Percentiles rank a stretch among this genome's conserved stretches.
Conservation (phyloP, 2,888 invertebrate species). For the Synanthedon andrenaeformis region DNA sequence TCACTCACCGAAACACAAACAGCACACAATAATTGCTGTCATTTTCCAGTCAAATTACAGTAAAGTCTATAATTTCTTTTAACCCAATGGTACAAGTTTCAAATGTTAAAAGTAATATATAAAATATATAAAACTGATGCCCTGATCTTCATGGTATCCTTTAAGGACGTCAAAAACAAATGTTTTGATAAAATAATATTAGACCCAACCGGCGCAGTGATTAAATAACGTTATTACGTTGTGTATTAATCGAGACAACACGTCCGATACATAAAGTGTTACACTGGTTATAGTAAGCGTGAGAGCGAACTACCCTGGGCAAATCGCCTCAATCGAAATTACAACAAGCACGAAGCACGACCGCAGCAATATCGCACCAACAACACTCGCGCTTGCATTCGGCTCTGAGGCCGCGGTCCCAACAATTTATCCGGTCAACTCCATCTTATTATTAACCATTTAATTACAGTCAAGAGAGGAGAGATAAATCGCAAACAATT, state of each 20-base stretch:
- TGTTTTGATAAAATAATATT: no score
- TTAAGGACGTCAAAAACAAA: no score
- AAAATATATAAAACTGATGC: no score
- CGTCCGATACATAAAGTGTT: constrained; percentile 35
- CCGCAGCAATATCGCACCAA: constrained; percentile 36
- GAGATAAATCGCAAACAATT: constrained; percentile 58
- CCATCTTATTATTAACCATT: constrained; percentile 59
- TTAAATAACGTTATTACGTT: no score
- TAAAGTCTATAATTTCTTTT: no score
- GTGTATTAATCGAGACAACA: constrained; percentile 13
- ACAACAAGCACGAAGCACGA: constrained; percentile 58
- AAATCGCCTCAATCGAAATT: constrained; percentile 46
- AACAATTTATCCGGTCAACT: constrained; percentile 48
- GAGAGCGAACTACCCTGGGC: constrained; percentile 54
- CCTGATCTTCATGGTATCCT: no score
- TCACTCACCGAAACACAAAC: no score
- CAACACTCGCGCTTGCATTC: constrained; percentile 4
- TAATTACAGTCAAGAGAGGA: constrained; percentile 49
- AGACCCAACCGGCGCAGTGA: no score
- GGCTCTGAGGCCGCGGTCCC: constrained; percentile 12
- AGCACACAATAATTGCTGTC: no score
- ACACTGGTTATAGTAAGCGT: constrained; percentile 53
- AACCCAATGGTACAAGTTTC: no score
- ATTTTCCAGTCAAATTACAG: no score
- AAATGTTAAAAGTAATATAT: no score